Evolutionary conservation across 2,113 vertebrate genomes (phyloP), one percentile per base, ranked within the genome.

Genomic region (Entelurus aequoreus): DNA sequence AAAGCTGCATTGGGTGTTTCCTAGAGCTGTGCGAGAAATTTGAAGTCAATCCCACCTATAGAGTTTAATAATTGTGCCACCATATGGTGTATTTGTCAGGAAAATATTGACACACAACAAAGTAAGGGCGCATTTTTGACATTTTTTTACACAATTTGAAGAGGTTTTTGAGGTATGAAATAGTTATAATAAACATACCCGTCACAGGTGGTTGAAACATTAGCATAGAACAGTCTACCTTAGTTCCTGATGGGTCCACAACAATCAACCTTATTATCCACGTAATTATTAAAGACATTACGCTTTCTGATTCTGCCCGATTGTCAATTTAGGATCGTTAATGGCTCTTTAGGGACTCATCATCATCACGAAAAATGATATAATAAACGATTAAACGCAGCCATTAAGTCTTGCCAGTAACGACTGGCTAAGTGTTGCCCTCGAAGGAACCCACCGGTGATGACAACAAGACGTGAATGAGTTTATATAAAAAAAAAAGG

Each of bases 331-430:
- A 61, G 71, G 14, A 73, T 70, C 61, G 1, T 63, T 49, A 71
- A 66, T 65, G 50, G 50, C 68, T 72, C 48, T 63, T 21, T 48
- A 49, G 59, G 50, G 54, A 50, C 65, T 67, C 69, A 46, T 46
- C 42, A 46, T 82, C 60, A 65, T 62, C 60, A 28, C 69, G 71
- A 69, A 79, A 66, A 55, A 70, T 51, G 36, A 69, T 61, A 66
- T 80, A 76, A 83, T 68, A 60, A 76, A 49, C 56, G 62, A 66
- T 83, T 82, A 69, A 76, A 72, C 58, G 60, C 28, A 63, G 40
- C 54, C 35, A 54, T 84, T 58, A 71, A 68, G 52, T 59, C 54
- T n/a, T 65, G 55, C 16, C 13, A 62, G 61, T 35, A 48, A 51
- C 40, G 54, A 76, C 59, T 69, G 75, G 63, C 54, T 69, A 38